A percentile compares a stretch with the other conserved stretches of the same genome.
Conservation (phyloP, 2,888 invertebrate genomes). For the Cyrtodaria siliqua region DNA sequence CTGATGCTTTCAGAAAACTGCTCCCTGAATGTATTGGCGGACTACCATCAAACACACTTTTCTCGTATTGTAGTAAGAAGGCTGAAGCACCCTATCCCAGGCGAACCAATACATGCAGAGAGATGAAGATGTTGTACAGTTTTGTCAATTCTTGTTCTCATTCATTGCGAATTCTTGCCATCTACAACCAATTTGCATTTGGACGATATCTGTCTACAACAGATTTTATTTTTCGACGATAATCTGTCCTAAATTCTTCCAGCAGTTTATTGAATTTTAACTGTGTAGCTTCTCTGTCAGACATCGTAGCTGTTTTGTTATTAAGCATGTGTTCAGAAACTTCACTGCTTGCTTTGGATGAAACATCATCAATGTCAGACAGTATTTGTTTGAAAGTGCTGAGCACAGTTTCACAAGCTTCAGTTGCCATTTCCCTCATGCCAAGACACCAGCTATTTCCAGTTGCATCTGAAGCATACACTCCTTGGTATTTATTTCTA, state of each 20-base stretch:
- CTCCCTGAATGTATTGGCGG: conserved; percentile 6
- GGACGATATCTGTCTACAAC: no score
- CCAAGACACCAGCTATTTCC: conserved; percentile 48
- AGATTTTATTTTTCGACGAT: no score
- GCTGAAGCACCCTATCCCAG: conserved; percentile 9
- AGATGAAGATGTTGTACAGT: no score
- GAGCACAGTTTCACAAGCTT: conserved; percentile 20
- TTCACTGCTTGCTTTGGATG: conserved; percentile 12
- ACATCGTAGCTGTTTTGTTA: conserved; percentile 36
- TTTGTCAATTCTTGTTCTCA: no score
- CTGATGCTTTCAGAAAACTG: conserved; percentile 4
- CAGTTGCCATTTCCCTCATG: conserved; percentile 51
- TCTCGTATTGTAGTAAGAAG: conserved; percentile 1
- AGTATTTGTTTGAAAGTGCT: conserved; percentile 26
- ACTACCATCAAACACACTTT: not conserved
- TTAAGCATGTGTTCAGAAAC: conserved; percentile 30
- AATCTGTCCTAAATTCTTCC: conserved; percentile 32
- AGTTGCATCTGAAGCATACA: conserved; percentile 50
- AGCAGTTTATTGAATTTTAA: conserved; percentile 36
- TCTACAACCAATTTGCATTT: conserved; percentile 14
- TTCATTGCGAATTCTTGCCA: conserved; percentile 14
- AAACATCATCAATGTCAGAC: conserved; percentile 27
- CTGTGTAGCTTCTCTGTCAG: conserved; percentile 30
- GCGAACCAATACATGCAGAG: conserved; percentile 29
- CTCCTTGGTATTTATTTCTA: conserved; percentile 38